Evolutionary conservation across 2,888 invertebrate species (phyloP).

Genomic region (Tetropium fuscum): DNA sequence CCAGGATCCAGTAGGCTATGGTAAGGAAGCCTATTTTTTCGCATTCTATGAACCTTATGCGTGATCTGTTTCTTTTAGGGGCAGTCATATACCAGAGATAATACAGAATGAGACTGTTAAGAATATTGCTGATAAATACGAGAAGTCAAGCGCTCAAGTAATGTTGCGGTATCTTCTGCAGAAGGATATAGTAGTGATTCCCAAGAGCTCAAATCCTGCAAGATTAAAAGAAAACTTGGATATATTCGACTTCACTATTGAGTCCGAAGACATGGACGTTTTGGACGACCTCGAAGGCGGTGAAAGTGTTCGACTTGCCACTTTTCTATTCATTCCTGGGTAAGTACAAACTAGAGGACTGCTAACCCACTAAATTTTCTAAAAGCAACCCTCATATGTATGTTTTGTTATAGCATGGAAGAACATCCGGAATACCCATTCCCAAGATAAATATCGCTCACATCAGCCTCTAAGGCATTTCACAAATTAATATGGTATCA

Average conservation of each 20-base stretch:
- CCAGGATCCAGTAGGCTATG: constrained; percentile 64
- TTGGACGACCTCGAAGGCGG: constrained; percentile 74
- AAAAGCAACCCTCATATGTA: too few relatives aligned
- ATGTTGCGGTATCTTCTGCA: constrained; percentile 78
- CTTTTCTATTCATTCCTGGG: background rate
- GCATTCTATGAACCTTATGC: background rate
- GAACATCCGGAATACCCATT: constrained; percentile 1
- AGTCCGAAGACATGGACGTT: constrained; percentile 70
- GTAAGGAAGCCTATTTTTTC: background rate
- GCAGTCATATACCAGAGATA: constrained; percentile 71
- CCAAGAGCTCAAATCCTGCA: constrained; percentile 80
- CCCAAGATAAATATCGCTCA: background rate
- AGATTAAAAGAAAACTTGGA: constrained; percentile 81
- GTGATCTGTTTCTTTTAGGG: constrained; percentile 54
- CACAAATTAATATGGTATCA: too few relatives aligned
- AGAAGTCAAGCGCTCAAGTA: constrained; percentile 78
- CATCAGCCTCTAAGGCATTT: background rate
- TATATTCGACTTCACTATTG: constrained; percentile 77
- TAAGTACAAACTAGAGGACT: too few relatives aligned
- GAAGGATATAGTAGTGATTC: constrained; percentile 77
- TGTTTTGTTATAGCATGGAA: background rate
- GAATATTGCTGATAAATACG: constrained; percentile 69
- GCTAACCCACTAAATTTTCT: too few relatives aligned
- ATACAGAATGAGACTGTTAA: constrained; percentile 70
- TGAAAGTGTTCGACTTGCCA: constrained; percentile 62